A percentile compares a stretch with the other conserved stretches of the same genome.
Evolutionary conservation across 2,888 invertebrate genomes (phyloP).

Genomic region (Hemistola chrysoprasaria): DNA sequence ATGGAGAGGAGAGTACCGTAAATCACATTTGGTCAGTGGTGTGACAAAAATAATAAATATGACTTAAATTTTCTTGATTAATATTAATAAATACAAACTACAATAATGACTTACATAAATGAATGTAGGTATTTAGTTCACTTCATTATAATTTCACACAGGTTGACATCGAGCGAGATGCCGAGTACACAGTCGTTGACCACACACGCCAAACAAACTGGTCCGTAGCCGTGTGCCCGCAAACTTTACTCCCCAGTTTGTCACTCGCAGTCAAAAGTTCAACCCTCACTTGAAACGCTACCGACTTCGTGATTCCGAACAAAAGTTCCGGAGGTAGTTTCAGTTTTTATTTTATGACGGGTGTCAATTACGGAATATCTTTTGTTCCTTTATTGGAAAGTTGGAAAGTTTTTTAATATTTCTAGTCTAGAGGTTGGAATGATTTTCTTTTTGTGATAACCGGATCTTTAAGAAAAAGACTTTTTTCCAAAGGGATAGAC

Average conservation of each 20-base stretch:
- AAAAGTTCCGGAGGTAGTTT: slow-evolving; percentile 37
- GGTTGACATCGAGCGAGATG: not conserved
- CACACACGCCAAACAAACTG: slow-evolving; percentile 13
- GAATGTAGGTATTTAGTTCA: too few relatives aligned
- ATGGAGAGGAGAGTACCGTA: too few relatives aligned
- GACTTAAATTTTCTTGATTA: too few relatives aligned
- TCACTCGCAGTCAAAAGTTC: slow-evolving; percentile 52
- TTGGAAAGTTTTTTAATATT: slow-evolving; percentile 35
- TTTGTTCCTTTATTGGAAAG: slow-evolving; percentile 40
- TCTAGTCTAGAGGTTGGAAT: slow-evolving; percentile 19
- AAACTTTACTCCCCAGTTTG: slow-evolving; percentile 48
- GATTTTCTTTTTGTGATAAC: slow-evolving; percentile 31
- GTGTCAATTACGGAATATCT: slow-evolving; percentile 51
- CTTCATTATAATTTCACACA: too few relatives aligned
- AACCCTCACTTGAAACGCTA: slow-evolving; percentile 36
- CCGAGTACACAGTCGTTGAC: slow-evolving; percentile 2
- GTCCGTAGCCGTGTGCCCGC: slow-evolving; percentile 10
- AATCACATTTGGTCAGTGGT: too few relatives aligned
- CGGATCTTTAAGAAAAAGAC: too few relatives aligned
- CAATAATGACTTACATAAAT: too few relatives aligned
- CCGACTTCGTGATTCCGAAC: slow-evolving; percentile 38
- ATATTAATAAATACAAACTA: too few relatives aligned
- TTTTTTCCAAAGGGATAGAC: too few relatives aligned
- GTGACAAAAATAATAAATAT: too few relatives aligned
- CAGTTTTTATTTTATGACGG: slow-evolving; percentile 49